Percentiles rank a stretch among this genome's conserved stretches.
These are phyloP conservation scores for Chaenodraco wilsoni DNA, from an alignment of 2,797 vertebrate genomes.

Conservation along the genomic window DNA sequence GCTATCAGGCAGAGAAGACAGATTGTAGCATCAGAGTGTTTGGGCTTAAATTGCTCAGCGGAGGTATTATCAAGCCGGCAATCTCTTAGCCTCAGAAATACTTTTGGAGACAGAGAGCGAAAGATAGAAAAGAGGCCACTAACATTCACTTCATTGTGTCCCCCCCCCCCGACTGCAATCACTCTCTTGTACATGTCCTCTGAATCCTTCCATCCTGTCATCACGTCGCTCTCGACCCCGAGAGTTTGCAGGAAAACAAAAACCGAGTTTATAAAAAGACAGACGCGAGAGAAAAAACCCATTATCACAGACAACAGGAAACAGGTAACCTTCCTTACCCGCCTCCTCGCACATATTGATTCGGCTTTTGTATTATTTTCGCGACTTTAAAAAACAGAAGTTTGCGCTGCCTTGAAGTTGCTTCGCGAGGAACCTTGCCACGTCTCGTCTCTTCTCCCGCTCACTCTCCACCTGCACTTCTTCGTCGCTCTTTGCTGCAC, in stretches of 20 bases:
- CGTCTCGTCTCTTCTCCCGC: slow-evolving; percentile 38
- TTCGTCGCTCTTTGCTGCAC: slow-evolving; percentile 77
- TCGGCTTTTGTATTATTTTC: slow-evolving; percentile 69
- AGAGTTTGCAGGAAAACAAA: slow-evolving; percentile 63
- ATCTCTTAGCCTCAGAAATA: slow-evolving; percentile 86
- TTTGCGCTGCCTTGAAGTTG: slow-evolving; percentile 65
- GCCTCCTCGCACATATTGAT: slow-evolving; percentile 39
- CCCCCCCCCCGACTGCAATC: slow-evolving; percentile 50
- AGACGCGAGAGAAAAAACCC: slow-evolving; percentile 33
- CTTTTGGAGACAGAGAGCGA: slow-evolving; percentile 77
- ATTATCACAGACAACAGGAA: slow-evolving; percentile 65
- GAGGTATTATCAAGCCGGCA: slow-evolving; percentile 85
- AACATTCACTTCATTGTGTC: slow-evolving; percentile 69
- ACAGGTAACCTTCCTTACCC: slow-evolving; percentile 51
- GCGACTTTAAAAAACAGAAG: slow-evolving; percentile 64
- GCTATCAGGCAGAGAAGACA: slow-evolving; percentile 89
- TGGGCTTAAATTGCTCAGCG: slow-evolving; percentile 88
- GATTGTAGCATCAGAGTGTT: slow-evolving; percentile 88
- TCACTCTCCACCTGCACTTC: slow-evolving; percentile 58
- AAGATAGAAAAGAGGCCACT: slow-evolving; percentile 71
- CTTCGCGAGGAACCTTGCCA: slow-evolving; percentile 53
- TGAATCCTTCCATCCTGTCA: slow-evolving; percentile 53
- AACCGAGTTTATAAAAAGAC: slow-evolving; percentile 69
- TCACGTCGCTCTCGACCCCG: slow-evolving; percentile 34
- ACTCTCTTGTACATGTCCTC: slow-evolving; percentile 40